Evolutionary conservation across 2,797 vertebrate species (phyloP), one percentile per base, ranked within the genome.

Genomic region (Urosaurus nigricauda): DNA sequence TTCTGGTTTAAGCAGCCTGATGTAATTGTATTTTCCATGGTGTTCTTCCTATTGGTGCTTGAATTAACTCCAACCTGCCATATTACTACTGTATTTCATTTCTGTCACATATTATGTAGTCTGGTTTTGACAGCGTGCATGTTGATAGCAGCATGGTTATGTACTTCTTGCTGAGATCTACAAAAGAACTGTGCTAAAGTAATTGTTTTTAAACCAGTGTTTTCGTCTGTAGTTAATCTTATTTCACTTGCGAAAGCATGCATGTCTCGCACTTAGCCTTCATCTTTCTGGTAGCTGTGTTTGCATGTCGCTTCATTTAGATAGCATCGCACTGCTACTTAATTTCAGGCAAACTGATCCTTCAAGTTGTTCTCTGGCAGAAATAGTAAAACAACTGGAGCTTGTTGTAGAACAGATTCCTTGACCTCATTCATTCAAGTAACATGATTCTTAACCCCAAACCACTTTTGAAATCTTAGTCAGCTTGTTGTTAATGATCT

Each of bases 401-500:
- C 26, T 79, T 79, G 43, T 68, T 78, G 60, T 53, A 26, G 37
- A 88, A 84, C 29, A 60, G 58, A 84, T 84, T 79, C 19, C 11
- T 58, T 70, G 82, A 74, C 56, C 68, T 19, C 81, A 65, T 85
- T 89, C 77, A 74, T 19, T 80, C 78, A 73, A 43, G 63, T 89
- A 89, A 85, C 77, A 63, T 89, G 83, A 85, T 85, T 71, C 83
- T 80, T 79, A 74, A 85, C 40, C 40, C 16, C 40, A 80, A 80
- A 73, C 63, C 65, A 80, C 40, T 85, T 51, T 56, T 80, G 83
- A 85, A 89, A 85, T 26, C 53, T 74, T 85, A 85, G 51, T 11
- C 43, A 16, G 43, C 26, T 73, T 73, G 51, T 87, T 73, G 26
- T 43, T 65, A 80, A 74, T 74, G 21, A 80, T 79, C 40, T 29